Evolutionary conservation across 1,140 invertebrate genomes (phyloP).

Genomic region (Lordiphosa clarofinis): DNA sequence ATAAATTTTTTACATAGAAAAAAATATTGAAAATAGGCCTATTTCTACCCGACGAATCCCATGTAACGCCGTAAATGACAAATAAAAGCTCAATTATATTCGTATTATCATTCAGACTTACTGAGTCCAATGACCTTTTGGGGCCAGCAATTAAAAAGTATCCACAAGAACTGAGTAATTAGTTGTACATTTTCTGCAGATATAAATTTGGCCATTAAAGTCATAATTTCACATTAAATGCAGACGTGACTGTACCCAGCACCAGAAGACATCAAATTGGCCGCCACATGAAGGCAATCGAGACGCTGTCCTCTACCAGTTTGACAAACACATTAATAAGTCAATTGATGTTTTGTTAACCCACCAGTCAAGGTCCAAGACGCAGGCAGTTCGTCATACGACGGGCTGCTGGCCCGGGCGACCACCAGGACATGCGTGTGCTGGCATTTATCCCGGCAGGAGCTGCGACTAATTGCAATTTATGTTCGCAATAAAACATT

Average conservation of each 20-base stretch:
- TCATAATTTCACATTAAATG: slow-evolving; percentile 73
- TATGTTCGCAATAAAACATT: slow-evolving; percentile 77
- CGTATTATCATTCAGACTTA: no score
- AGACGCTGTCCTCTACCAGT: slow-evolving; percentile 19
- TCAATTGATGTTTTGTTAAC: slow-evolving; percentile 78
- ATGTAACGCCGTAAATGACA: no score
- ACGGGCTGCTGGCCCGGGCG: slow-evolving; percentile 34
- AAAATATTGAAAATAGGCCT: no score
- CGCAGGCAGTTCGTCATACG: slow-evolving; percentile 50
- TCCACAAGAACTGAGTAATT: slow-evolving; percentile 26
- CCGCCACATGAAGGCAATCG: slow-evolving; percentile 62
- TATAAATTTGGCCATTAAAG: slow-evolving; percentile 60
- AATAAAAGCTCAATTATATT: no score
- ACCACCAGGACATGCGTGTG: slow-evolving; percentile 62
- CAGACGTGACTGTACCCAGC: slow-evolving; percentile 63
- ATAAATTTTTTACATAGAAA: no score
- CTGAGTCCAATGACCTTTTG: slow-evolving; percentile 5
- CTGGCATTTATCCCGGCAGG: slow-evolving; percentile 66
- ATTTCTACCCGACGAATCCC: no score
- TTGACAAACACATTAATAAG: slow-evolving; percentile 68
- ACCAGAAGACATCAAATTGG: slow-evolving; percentile 17
- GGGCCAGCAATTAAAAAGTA: slow-evolving; percentile 42
- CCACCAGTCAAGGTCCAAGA: slow-evolving; percentile 25
- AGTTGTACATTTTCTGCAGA: slow-evolving; percentile 19
- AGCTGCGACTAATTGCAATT: slow-evolving; percentile 71